Conservation (phyloP, 1,140 invertebrate genomes). For the Condylostylus longicornis region DNA sequence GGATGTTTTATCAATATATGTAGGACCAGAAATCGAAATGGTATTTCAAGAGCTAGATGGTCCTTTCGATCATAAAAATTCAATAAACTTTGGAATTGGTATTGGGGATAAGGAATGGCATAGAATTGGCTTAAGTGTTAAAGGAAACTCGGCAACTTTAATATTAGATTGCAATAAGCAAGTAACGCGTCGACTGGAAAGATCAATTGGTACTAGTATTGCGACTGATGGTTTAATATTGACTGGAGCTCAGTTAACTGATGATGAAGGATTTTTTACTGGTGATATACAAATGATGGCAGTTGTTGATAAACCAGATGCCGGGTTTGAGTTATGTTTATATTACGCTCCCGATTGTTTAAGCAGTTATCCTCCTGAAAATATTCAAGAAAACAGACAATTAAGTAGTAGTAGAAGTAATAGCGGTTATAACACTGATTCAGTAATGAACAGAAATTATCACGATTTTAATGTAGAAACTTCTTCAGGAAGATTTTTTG, state of each 20-base stretch:
- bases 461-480: background rate
- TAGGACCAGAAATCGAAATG: constrained; percentile 49
- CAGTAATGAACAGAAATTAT: too few relatives aligned
- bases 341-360: constrained; percentile 48
- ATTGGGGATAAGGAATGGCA: constrained; percentile 64
- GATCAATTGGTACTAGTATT: constrained; percentile 40
- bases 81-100: constrained; percentile 43
- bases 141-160: constrained; percentile 57
- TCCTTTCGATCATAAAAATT: constrained; percentile 36
- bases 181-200: constrained; percentile 41
- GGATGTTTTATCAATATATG: constrained; percentile 51
- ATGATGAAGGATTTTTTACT: constrained; percentile 38
- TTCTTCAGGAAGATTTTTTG: background rate
- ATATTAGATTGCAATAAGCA: constrained; percentile 51
- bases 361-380: too few relatives aligned
- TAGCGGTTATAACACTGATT: too few relatives aligned
- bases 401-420: too few relatives aligned
- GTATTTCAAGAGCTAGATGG: constrained; percentile 46
- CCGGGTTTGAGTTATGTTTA: constrained; percentile 62
- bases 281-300: constrained; percentile 63
- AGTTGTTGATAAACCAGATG: constrained; percentile 54
- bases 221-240: constrained; percentile 53
- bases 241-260: constrained; percentile 51
- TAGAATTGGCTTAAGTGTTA: constrained; percentile 57
- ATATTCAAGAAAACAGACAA: too few relatives aligned